Evolutionary conservation across 2,888 invertebrate genomes (phyloP).

Genomic region (Acleris literana): DNA sequence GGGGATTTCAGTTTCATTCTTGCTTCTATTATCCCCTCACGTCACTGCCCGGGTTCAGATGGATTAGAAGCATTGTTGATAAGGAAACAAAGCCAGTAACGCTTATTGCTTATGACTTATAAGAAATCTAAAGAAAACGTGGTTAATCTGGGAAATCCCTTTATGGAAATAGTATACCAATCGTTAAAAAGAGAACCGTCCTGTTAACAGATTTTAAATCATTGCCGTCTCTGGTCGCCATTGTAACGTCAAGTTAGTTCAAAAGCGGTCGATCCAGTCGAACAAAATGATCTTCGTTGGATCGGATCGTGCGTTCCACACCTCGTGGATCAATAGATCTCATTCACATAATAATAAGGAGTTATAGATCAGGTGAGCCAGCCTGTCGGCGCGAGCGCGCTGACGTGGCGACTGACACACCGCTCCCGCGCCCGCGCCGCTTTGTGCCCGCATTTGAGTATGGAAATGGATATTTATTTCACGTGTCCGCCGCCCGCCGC

Average conservation of each 20-base stretch:
- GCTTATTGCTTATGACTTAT: conserved; percentile 70
- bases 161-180: conserved; percentile 83
- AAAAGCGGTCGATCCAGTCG: conserved; percentile 80
- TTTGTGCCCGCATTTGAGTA: conserved; percentile 71
- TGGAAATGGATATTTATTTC: conserved; percentile 82
- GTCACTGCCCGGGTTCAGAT: conserved; percentile 56
- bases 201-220: conserved; percentile 84
- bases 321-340: conserved; percentile 82
- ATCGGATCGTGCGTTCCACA: conserved; percentile 77
- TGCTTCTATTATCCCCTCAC: conserved; percentile 57
- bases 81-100: conserved; percentile 42
- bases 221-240: conserved; percentile 79
- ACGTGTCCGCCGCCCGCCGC: conserved; percentile 62
- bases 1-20: conserved; percentile 64
- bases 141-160: conserved; percentile 78
- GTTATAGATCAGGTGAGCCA: conserved; percentile 77
- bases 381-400: conserved; percentile 50
- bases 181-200: conserved; percentile 82
- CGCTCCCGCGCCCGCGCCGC: conserved; percentile 49
- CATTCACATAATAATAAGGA: conserved; percentile 83
- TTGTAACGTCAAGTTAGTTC: conserved; percentile 83
- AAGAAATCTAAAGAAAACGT: conserved; percentile 56
- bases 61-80: background rate
- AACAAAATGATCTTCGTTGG: conserved; percentile 81
- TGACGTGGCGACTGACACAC: conserved; percentile 52